Evolutionary conservation across 1,140 invertebrate species (phyloP), one percentile per base, ranked within the genome.

Genomic region (Phenacoccus solenopsis): DNA sequence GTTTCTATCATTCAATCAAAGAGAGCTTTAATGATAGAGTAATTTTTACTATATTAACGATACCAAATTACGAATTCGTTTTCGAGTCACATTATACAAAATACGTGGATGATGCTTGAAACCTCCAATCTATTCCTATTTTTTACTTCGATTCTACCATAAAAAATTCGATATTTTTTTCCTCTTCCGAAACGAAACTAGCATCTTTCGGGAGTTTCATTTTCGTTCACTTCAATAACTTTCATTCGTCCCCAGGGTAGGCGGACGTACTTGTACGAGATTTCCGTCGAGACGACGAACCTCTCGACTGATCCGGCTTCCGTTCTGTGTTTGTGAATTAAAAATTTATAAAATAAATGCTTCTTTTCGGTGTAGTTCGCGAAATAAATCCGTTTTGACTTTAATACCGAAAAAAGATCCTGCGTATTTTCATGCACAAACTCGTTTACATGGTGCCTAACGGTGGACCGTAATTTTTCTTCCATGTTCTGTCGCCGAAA

Each of bases 371-470:
- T 49, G 13, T n/a, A 49, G 38, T 9, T n/a, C 38, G 5, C 38
- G 38, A 49, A n/a, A 49, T 49, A 49, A 49, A 49, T 49, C 38
- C 38, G 38, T 49, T 49, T 49, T 49, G 38, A 49, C 38, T 49
- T 49, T 49, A 49, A 49, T 49, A 49, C 38, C 38, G 38, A 49
- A 49, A 49, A n/a, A 49, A 49, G 13, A 49, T 49, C 38, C 5
- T n/a, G n/a, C 16, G 38, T 49, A 49, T 49, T 49, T 49, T 49
- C 38, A 49, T 49, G 20, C 38, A 49, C 38, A n/a, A n/a, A n/a
- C n/a, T n/a, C n/a, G n/a, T n/a, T n/a, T n/a, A n/a, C 5, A n/a
- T 49, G 38, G 38, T n/a, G 20, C 16, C 38, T n/a, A 49, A n/a
- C n/a, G n/a, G 38, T 49, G 38, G 38, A 49, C n/a, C 38, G 38